Evolutionary conservation across 2,113 vertebrate genomes (phyloP).

Genomic region (Microtus oregoni): DNA sequence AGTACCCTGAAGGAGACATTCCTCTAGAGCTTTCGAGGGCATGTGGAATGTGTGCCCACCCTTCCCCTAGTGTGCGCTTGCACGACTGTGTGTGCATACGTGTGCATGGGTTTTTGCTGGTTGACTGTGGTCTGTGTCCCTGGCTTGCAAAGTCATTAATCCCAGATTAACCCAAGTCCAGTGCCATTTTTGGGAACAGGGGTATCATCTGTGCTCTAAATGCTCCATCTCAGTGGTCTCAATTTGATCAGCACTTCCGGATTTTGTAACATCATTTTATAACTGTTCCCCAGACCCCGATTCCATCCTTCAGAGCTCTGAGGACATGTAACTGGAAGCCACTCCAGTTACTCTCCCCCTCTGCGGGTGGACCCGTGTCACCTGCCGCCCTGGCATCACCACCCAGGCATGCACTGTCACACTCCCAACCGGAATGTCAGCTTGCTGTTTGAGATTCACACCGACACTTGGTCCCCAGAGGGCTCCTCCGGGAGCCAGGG

Average conservation of each 20-base stretch:
- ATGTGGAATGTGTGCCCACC: slow-evolving; percentile 58
- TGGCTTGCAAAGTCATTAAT: slow-evolving; percentile 83
- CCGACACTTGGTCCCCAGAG: slow-evolving; percentile 87
- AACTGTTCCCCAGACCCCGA: slow-evolving; percentile 87
- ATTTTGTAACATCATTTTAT: slow-evolving; percentile 88
- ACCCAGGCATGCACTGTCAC: slow-evolving; percentile 87
- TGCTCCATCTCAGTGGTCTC: slow-evolving; percentile 86
- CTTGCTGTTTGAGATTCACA: slow-evolving; percentile 89
- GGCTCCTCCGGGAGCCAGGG: slow-evolving; percentile 85
- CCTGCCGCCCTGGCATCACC: slow-evolving; percentile 91
- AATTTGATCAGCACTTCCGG: slow-evolving; percentile 88
- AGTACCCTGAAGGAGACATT: background rate
- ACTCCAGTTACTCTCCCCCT: slow-evolving; percentile 84
- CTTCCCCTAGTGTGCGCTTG: background rate
- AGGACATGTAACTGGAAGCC: slow-evolving; percentile 90
- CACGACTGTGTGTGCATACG: background rate
- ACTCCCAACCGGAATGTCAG: slow-evolving; percentile 88
- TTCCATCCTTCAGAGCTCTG: slow-evolving; percentile 89
- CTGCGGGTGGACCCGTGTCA: slow-evolving; percentile 86
- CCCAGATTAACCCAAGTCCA: slow-evolving; percentile 84
- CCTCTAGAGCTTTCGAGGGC: slow-evolving; percentile 42
- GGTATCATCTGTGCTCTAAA: slow-evolving; percentile 78
- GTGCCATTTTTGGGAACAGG: slow-evolving; percentile 75
- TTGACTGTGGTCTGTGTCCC: slow-evolving; percentile 76
- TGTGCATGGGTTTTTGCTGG: background rate